Base-by-base conservation (phyloP, 2,113 vertebrate genomes). In the Alouatta palliata region DNA sequence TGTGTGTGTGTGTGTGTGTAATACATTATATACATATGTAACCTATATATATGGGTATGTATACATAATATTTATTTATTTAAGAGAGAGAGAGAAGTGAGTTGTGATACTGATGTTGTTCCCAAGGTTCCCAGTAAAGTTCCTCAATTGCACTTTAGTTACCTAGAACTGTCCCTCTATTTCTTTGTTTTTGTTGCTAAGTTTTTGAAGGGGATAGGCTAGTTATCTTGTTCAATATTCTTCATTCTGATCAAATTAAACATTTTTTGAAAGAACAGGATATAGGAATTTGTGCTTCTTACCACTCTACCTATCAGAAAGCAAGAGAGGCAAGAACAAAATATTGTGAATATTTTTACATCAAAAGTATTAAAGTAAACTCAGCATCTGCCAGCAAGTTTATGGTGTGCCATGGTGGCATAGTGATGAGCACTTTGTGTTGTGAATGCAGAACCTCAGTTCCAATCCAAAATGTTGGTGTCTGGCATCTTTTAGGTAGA, bases 391-490 rank as follows among this genome's bases (percentile, higher is more conserved):
- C 40, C 49, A n/a, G 37, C 20, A 70, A 40, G 87, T 37, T 20
- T 10, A 23, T 12, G n/a, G n/a, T 40, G n/a, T 37, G 21, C n/a
- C 8, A 1, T 10, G 20, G 20, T 71, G 10, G n/a, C 10, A 23
- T 5, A 37, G 8, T 21, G 68, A 71, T 96, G 88, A 96, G 85
- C 93, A 95, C 83, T 61, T 61, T 92, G 90, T 8, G 49, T 94
- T 91, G 87, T 97, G 97, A 80, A 93, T 70, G 90, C 83, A 87
- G 90, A 96, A 95, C 87, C 73, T 86, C 37, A 32, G 77, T 76
- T 96, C 77, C 77, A 94, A 85, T 96, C 93, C 83, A 49, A 87
- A 95, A 96, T 91, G 76, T 94, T 94, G n/a, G 98, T 0, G 2
- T n/a, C 1, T 27, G 73, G 73, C 0, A 0, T 61, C 30, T 35